phyloP scores from a whole-genome alignment of 2,888 invertebrate species.

The Drosophila macrospina region DNA sequence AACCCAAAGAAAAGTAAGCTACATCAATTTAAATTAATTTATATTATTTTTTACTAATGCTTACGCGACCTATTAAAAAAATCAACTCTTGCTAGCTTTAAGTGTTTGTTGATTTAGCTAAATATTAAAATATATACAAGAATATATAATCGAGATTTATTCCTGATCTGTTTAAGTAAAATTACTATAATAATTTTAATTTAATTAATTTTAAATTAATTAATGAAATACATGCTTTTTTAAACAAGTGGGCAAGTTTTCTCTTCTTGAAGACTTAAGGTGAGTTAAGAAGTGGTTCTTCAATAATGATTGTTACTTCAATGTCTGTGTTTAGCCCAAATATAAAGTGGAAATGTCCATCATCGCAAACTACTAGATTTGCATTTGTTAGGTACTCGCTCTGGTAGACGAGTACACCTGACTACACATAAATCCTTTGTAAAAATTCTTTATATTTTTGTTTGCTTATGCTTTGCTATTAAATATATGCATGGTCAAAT shows the following conservation, averaged over 20 bases:
- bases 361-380: too few relatives aligned
- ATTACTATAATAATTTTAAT: too few relatives aligned
- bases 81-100: neutral
- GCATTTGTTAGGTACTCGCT: too few relatives aligned
- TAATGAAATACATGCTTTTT: slow-evolving; percentile 24
- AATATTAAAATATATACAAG: neutral
- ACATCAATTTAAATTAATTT: neutral
- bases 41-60: slow-evolving; percentile 20
- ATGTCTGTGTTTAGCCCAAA: neutral
- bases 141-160: neutral
- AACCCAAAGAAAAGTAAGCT: slow-evolving; percentile 97
- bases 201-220: slow-evolving; percentile 22
- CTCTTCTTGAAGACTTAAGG: slow-evolving; percentile 55
- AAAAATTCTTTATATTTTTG: neutral
- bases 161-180: neutral
- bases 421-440: neutral
- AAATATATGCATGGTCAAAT: slow-evolving; percentile 1
- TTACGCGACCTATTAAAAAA: slow-evolving; percentile 5
- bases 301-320: slow-evolving; percentile 2
- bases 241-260: slow-evolving; percentile 61
- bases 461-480: neutral
- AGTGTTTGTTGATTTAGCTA: neutral
- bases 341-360: too few relatives aligned
- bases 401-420: too few relatives aligned
- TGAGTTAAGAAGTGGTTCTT: slow-evolving; percentile 44